A percentile compares a stretch with the other conserved stretches of the same genome.
phyloP scores from a whole-genome alignment of 2,797 vertebrate genomes.

The Chrysocyon brachyurus region DNA sequence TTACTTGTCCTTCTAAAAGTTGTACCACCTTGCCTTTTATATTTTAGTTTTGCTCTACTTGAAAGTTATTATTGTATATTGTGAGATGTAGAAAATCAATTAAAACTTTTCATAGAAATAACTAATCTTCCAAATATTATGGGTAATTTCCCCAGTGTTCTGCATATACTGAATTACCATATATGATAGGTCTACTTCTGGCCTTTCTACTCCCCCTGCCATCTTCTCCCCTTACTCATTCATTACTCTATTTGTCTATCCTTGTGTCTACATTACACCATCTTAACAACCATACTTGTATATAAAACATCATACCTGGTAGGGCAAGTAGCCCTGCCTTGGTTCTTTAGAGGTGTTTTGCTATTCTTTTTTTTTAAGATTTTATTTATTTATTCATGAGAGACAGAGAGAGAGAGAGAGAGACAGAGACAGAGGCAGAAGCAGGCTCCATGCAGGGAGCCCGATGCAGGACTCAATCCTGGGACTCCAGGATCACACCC shows the following conservation, averaged over 20 bases:
- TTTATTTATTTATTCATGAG: no score
- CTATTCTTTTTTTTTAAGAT: not conserved
- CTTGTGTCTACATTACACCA: not conserved
- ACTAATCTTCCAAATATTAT: not conserved
- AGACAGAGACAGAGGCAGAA: no score
- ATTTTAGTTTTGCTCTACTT: not conserved
- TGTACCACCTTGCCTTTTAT: not conserved
- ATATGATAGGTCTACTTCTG: not conserved
- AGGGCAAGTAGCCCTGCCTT: not conserved
- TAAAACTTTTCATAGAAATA: not conserved
- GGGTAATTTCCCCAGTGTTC: not conserved
- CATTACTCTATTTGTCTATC: not conserved
- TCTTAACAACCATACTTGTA: not conserved
- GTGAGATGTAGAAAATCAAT: not conserved
- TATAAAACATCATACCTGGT: not conserved
- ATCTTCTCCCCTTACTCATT: not conserved
- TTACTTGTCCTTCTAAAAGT: not conserved
- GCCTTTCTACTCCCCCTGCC: not conserved
- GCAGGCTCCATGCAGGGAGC: no score
- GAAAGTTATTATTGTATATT: not conserved
- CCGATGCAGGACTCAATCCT: no score
- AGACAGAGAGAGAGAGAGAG: no score
- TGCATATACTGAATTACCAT: not conserved
- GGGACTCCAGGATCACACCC: no score
- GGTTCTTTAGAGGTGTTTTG: not conserved